Conservation (phyloP, 2,888 invertebrate genomes). For the Caenorhabditis angaria region DNA sequence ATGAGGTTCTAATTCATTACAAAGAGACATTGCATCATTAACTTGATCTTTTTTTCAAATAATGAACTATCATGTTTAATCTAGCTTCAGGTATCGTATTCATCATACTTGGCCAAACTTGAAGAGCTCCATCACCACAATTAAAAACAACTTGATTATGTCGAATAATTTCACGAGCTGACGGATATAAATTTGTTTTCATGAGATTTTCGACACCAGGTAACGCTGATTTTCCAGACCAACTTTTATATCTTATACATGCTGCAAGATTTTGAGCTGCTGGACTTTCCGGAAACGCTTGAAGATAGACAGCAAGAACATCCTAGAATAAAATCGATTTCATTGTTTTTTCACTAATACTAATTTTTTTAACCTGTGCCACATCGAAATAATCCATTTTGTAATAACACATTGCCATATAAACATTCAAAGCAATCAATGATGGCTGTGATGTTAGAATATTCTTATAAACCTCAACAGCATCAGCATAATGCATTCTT, state of each 20-base stretch:
- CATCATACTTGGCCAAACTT: constrained; percentile 88
- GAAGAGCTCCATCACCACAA: constrained; percentile 73
- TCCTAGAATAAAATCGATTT: constrained; percentile 38
- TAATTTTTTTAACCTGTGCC: constrained; percentile 75
- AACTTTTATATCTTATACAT: constrained; percentile 81
- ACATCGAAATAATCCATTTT: constrained; percentile 98
- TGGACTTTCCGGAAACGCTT: constrained; percentile 89
- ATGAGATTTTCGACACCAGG: constrained; percentile 29
- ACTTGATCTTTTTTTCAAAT: constrained; percentile 76
- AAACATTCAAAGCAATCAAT: constrained; percentile 89
- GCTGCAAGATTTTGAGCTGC: constrained; percentile 92
- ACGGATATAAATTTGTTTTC: constrained; percentile 75
- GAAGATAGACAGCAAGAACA: constrained; percentile 82
- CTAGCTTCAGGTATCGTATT: constrained; percentile 96
- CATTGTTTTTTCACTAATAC: not conserved
- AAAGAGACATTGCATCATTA: constrained; percentile 56
- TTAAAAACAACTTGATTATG: constrained; percentile 81
- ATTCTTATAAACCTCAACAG: constrained; percentile 96
- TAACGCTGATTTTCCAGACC: constrained; percentile 9
- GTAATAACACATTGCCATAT: constrained; percentile 96
- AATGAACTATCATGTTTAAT: constrained; percentile 92
- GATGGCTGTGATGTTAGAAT: constrained; percentile 89
- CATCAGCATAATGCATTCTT: constrained; percentile 95
- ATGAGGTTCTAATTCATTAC: constrained; percentile 86
- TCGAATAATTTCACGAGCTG: constrained; percentile 89